phyloP scores from a whole-genome alignment of 2,888 invertebrate genomes.

The Protophormia terraenovae region DNA sequence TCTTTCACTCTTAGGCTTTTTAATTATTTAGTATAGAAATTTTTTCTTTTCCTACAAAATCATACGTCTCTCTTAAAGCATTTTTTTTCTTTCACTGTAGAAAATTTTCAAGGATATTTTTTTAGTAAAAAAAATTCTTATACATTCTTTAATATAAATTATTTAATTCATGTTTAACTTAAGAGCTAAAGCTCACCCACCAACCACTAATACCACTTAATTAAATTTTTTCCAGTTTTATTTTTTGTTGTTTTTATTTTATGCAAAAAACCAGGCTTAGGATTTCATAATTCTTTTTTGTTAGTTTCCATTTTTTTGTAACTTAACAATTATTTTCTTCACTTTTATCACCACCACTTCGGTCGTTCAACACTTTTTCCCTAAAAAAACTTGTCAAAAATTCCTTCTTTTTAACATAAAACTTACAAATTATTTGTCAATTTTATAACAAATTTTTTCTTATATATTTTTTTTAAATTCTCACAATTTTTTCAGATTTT shows the following conservation, averaged over 20 bases:
- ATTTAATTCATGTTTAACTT: conserved; percentile 1
- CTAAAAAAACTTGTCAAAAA: neutral
- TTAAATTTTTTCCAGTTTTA: neutral
- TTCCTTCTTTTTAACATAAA: neutral
- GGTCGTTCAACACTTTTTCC: neutral
- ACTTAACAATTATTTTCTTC: neutral
- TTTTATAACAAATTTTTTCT: conserved; percentile 1
- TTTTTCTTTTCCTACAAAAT: conserved; percentile 22
- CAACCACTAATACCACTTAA: conserved; percentile 1
- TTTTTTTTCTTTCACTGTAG: conserved; percentile 56
- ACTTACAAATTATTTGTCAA: conserved; percentile 2
- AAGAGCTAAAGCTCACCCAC: conserved; percentile 33
- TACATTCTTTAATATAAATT: conserved; percentile 51
- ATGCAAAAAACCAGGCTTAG: neutral
- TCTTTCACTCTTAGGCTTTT: neutral
- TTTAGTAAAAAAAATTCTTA: conserved; percentile 59
- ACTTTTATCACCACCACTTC: conserved; percentile 15
- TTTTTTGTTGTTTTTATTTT: neutral
- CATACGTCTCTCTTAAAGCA: conserved; percentile 28
- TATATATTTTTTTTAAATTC: neutral
- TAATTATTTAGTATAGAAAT: neutral
- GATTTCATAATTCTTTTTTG: conserved; percentile 1
- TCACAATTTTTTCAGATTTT: neutral
- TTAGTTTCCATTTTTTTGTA: neutral
- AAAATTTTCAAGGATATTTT: conserved; percentile 66